Percentiles rank a stretch among this genome's conserved stretches.
Conservation (phyloP, 2,797 vertebrate species). For the Mionectes olivaceus region DNA sequence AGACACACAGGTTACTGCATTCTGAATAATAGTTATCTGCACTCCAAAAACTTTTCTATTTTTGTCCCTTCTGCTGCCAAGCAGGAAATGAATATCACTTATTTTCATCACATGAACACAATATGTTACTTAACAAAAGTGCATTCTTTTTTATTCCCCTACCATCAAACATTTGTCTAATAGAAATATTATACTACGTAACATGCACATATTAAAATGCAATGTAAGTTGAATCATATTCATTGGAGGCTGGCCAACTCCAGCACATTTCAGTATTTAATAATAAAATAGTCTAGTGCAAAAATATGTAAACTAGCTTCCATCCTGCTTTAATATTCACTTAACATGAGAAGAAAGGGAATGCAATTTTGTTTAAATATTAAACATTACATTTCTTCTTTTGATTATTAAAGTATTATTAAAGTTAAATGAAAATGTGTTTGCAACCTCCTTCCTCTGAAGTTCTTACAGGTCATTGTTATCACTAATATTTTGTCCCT, state of each 20-base stretch:
- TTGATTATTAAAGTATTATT: conserved; percentile 72
- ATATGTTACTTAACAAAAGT: conserved; percentile 48
- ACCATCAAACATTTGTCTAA: conserved; percentile 57
- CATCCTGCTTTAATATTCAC: conserved; percentile 75
- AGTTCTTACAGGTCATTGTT: conserved; percentile 17
- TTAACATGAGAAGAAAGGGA: conserved; percentile 68
- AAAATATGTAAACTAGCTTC: conserved; percentile 75
- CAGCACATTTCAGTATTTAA: conserved; percentile 76
- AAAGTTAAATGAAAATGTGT: conserved; percentile 60
- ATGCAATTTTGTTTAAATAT: conserved; percentile 73
- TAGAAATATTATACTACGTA: conserved; percentile 71
- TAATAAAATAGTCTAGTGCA: conserved; percentile 69
- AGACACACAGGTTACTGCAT: background rate
- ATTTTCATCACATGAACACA: background rate
- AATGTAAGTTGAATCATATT: conserved; percentile 71
- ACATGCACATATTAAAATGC: conserved; percentile 74
- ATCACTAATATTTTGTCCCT: background rate
- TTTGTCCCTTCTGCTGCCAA: background rate
- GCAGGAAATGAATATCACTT: conserved; percentile 4
- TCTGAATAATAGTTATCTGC: background rate
- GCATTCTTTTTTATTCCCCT: conserved; percentile 50
- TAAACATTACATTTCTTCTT: conserved; percentile 71
- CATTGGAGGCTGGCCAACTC: conserved; percentile 68
- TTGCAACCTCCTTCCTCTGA: conserved; percentile 25
- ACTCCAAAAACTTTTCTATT: background rate